Evolutionary conservation across 2,797 vertebrate genomes (phyloP).

Genomic region (Sphaeramia orbicularis): DNA sequence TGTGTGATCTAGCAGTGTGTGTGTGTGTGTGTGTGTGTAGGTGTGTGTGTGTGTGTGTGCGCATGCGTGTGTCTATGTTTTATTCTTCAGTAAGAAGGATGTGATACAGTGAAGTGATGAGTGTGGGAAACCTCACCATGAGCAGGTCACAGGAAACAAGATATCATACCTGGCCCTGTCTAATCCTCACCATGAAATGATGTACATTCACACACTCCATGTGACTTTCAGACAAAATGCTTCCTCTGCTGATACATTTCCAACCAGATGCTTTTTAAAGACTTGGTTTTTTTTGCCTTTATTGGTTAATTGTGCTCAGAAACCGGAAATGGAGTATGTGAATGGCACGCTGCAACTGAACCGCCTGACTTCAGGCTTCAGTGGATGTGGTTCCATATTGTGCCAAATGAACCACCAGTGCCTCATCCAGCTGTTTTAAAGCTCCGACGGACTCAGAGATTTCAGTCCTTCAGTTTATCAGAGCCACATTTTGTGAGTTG

Average conservation of each 20-base stretch:
- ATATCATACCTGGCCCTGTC: slow-evolving; percentile 77
- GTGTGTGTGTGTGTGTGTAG: slow-evolving; percentile 24
- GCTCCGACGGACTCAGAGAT: too few relatives aligned
- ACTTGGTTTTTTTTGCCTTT: slow-evolving; percentile 1
- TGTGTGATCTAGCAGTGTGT: slow-evolving; percentile 31
- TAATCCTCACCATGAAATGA: slow-evolving; percentile 78
- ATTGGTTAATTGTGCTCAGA: too few relatives aligned
- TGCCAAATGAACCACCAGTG: too few relatives aligned
- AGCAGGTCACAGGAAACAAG: slow-evolving; percentile 82
- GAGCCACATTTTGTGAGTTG: too few relatives aligned
- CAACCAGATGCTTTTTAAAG: slow-evolving; percentile 19
- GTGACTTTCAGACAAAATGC: slow-evolving; percentile 17
- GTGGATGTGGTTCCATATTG: too few relatives aligned
- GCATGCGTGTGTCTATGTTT: slow-evolving; percentile 53
- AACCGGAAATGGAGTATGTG: too few relatives aligned
- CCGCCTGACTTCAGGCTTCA: too few relatives aligned
- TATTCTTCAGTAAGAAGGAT: slow-evolving; percentile 62
- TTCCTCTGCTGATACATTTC: slow-evolving; percentile 5
- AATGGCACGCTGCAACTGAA: too few relatives aligned
- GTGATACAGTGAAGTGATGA: slow-evolving; percentile 75
- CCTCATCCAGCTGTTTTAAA: too few relatives aligned
- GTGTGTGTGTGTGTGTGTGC: slow-evolving; percentile 25
- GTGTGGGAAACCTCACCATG: slow-evolving; percentile 78
- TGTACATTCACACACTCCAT: slow-evolving; percentile 27
- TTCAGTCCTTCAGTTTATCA: too few relatives aligned